Conservation (phyloP, 2,888 invertebrate species). For the Nomada fabriciana region DNA sequence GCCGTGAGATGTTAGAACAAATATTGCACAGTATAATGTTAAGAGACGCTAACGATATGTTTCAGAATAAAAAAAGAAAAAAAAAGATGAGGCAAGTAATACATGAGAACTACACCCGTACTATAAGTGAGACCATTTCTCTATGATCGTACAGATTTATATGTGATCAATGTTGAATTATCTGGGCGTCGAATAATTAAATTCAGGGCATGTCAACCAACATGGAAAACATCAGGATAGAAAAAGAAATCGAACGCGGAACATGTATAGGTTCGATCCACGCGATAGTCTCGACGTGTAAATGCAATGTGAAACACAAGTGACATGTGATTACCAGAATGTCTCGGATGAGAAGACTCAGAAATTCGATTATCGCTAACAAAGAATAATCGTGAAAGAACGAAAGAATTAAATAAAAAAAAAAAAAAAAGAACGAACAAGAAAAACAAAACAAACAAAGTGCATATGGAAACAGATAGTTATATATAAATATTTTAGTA, state of each 20-base stretch:
- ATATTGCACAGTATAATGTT: slow-evolving; percentile 15
- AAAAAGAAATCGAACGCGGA: neutral
- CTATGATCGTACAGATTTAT: neutral
- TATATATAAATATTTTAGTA: slow-evolving; percentile 80
- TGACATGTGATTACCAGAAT: slow-evolving; percentile 58
- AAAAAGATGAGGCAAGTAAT: neutral
- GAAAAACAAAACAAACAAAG: slow-evolving; percentile 17
- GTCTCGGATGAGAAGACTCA: slow-evolving; percentile 34
- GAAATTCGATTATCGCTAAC: neutral
- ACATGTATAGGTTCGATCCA: neutral
- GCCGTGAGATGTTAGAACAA: slow-evolving; percentile 4
- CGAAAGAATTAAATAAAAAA: neutral
- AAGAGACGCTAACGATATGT: neutral
- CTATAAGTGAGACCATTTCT: neutral
- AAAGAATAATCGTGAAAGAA: neutral
- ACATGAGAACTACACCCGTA: neutral
- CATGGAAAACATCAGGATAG: neutral
- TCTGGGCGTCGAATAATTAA: neutral
- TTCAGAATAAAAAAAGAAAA: neutral
- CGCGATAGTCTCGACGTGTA: neutral
- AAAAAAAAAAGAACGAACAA: neutral
- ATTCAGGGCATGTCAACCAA: neutral
- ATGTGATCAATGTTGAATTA: neutral
- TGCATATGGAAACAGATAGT: slow-evolving; percentile 72
- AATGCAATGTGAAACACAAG: slow-evolving; percentile 67